phyloP scores from a whole-genome alignment of 2,113 vertebrate species.

The Cathartes aura region DNA sequence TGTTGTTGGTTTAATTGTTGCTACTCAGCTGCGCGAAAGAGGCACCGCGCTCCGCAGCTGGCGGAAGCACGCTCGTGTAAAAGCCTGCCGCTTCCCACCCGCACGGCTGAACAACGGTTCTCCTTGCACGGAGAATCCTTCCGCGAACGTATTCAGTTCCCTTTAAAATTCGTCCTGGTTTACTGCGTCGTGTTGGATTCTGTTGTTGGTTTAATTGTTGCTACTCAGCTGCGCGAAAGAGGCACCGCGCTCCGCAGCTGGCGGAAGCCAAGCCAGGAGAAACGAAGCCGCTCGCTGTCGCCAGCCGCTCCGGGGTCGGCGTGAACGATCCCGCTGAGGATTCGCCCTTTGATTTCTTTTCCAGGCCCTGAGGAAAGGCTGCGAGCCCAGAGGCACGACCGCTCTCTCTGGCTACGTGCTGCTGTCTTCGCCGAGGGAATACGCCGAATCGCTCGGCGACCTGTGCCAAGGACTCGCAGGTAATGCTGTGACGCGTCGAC shows the following conservation, averaged over 20 bases:
- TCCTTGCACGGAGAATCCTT: neutral
- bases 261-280: neutral
- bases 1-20: neutral
- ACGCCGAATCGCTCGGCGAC: neutral
- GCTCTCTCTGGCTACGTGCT: conserved; percentile 41
- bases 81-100: neutral
- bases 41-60: neutral
- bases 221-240: fast-evolving
- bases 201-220: neutral
- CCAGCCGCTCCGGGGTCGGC: neutral
- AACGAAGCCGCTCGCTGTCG: too few species aligned
- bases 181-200: neutral
- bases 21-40: fast-evolving
- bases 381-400: neutral
- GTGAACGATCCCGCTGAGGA: neutral
- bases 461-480: neutral
- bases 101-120: neutral
- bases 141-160: neutral
- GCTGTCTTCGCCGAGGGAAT: neutral
- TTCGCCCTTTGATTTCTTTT: neutral
- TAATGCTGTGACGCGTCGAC: neutral
- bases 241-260: neutral
- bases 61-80: too few species aligned
- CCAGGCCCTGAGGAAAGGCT: conserved; percentile 28
- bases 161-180: neutral